Conservation (phyloP, 2,797 vertebrate genomes). For the Oreochromis grahami region DNA sequence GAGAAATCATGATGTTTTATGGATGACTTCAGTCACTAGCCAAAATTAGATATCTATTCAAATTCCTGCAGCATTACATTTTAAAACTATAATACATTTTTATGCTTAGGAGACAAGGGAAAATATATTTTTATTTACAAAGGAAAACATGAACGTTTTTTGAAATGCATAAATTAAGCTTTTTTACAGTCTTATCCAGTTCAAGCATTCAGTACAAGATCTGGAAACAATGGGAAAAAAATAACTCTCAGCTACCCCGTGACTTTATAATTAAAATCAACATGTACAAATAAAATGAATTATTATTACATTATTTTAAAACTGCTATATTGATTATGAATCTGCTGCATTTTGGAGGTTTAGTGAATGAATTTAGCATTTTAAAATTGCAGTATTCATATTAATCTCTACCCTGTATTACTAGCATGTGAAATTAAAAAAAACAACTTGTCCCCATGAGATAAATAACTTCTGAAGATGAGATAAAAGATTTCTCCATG, state of each 20-base stretch:
- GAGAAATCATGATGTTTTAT: not conserved
- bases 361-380: not conserved
- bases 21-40: not conserved
- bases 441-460: not conserved
- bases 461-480: not conserved
- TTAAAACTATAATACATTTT: not conserved
- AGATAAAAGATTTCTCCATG: not conserved
- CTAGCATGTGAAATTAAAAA: not conserved
- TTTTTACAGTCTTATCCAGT: not conserved
- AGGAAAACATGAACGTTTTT: rapidly evolving
- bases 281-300: not conserved
- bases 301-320: not conserved
- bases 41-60: not conserved
- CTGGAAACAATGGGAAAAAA: not conserved
- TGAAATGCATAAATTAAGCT: not conserved
- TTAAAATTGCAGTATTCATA: not conserved
- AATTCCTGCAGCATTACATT: not conserved
- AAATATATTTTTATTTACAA: not conserved
- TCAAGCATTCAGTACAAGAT: not conserved
- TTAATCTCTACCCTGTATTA: not conserved
- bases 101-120: not conserved
- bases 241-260: no score
- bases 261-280: not conserved
- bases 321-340: not conserved
- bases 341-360: not conserved